Base-by-base conservation (phyloP, 2,888 invertebrate species). In the Agonopterix arenella region DNA sequence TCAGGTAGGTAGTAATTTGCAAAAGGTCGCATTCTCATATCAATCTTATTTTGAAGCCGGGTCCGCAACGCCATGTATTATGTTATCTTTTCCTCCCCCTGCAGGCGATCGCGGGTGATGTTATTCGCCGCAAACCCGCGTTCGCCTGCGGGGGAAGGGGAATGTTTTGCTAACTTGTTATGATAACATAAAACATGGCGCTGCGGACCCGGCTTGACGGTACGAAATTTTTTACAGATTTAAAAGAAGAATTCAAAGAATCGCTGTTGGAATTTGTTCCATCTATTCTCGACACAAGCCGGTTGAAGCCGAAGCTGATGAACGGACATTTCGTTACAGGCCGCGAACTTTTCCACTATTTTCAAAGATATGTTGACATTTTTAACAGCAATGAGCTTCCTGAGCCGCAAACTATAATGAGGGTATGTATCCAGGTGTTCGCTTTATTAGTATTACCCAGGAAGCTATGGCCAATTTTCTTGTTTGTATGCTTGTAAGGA, bases 301-400 rank as follows among this genome's bases (percentile, higher is more conserved):
- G 96, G 76, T 89, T 98, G 55, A 94, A 96, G 16, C 91, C 95
- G 47, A 98, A 98, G 76, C 93, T 95, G 80, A 97, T 98, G 55
- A 95, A 96, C 71, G 98, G 98, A 2, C 93, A 95, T 66, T 92
- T 93, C 61, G 94, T 98, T n/a, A 95, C 94, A 65, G 95, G 95
- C 16, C 92, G 95, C 54, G 97, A 97, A 80, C 89, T 98, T 51
- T 90, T 97, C 53, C 96, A 97, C 77, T 98, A 98, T 84, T 97
- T 98, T 83, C 96, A 96, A 76, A 95, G 96, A 11, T 98, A 98
- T 73, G 95, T 97, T 76, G 94, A 94, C 73, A 95, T 97, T 64
- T 98, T 97, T 80, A 96, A 96, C 81, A 97, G 97, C 47, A 96
- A 97, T 73, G 96, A 97, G 70, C 84, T 98, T 57, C 98, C 98